phyloP scores from a whole-genome alignment of 2,888 invertebrate species.

The Pandemis corylana region DNA sequence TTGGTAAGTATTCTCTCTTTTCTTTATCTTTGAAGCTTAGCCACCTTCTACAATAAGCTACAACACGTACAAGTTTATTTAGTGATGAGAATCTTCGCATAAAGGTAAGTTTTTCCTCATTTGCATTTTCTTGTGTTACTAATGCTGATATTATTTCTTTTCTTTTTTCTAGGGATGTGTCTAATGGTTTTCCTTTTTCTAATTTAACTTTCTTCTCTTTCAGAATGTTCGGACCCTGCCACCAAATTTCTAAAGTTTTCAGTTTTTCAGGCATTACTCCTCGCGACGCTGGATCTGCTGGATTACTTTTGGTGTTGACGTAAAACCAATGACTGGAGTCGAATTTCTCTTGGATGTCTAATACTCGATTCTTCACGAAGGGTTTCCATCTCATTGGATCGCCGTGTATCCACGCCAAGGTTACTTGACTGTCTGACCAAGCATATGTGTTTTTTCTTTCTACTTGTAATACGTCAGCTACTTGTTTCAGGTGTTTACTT shows the following conservation, averaged over 20 bases:
- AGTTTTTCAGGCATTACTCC: neutral
- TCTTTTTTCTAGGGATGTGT: neutral
- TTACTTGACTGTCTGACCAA: neutral
- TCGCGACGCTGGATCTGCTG: conserved; percentile 4
- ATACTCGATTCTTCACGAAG: neutral
- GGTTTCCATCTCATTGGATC: neutral
- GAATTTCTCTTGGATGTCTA: neutral
- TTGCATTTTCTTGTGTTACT: neutral
- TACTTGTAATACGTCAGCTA: neutral
- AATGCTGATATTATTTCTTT: neutral
- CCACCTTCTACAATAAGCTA: neutral
- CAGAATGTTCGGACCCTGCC: neutral
- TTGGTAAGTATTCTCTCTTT: neutral
- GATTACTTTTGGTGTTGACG: neutral
- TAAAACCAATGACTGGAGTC: too few species aligned
- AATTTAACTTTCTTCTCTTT: neutral
- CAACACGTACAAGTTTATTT: neutral
- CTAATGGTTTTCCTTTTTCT: neutral
- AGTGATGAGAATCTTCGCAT: neutral
- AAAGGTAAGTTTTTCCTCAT: neutral
- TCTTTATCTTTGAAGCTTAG: neutral
- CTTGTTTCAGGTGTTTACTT: neutral
- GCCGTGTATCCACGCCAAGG: neutral
- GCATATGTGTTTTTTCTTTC: neutral
- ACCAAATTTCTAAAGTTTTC: neutral